Evolutionary conservation across 2,113 vertebrate species (phyloP).

Genomic region (Dipodomys merriami): DNA sequence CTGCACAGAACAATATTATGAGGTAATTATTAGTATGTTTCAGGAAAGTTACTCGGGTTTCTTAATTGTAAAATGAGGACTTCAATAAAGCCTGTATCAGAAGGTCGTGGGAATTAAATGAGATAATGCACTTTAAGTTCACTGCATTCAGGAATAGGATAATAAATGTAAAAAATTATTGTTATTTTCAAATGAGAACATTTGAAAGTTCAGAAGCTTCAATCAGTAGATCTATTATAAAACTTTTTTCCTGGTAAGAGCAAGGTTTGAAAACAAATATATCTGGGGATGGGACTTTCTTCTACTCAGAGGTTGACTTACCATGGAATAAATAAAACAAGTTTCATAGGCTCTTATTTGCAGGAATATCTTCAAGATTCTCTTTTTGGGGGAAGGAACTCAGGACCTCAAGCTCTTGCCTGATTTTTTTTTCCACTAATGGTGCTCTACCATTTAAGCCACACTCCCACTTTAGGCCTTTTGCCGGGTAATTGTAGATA

Average conservation of each 20-base stretch:
- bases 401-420: too few species aligned
- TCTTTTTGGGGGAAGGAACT: too few species aligned
- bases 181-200: constrained; percentile 23
- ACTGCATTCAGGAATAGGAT: neutral
- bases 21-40: constrained; percentile 51
- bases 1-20: neutral
- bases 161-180: constrained; percentile 13
- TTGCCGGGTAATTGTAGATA: too few species aligned
- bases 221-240: neutral
- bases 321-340: neutral
- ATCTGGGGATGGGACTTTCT: neutral
- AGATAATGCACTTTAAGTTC: constrained; percentile 35
- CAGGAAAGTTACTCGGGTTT: constrained; percentile 42
- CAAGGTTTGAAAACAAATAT: neutral
- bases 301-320: neutral
- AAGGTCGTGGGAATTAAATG: neutral
- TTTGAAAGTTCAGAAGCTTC: neutral
- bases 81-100: constrained; percentile 28
- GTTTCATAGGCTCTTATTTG: neutral
- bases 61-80: constrained; percentile 26
- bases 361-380: neutral
- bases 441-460: too few species aligned
- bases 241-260: neutral
- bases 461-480: too few species aligned
- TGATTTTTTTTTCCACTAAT: too few species aligned